phyloP scores from a whole-genome alignment of 1,140 invertebrate species.

The Pseudomyrmex flavicornis region DNA sequence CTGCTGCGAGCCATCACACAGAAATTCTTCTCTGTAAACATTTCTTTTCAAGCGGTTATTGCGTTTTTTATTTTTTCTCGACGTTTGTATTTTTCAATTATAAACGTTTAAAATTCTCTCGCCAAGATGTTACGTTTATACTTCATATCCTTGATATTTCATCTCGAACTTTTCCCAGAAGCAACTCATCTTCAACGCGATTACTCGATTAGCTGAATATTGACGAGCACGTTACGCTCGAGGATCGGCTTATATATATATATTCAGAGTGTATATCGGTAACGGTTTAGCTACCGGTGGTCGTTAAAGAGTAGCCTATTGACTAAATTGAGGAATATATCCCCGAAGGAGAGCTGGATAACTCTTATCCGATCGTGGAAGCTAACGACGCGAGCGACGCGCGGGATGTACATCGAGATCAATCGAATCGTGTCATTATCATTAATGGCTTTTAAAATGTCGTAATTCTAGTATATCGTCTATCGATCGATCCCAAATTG shows the following conservation, averaged over 20 bases:
- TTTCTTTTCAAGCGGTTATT: not conserved
- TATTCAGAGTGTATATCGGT: too few species aligned
- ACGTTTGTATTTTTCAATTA: not conserved
- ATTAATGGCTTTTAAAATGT: constrained; percentile 9
- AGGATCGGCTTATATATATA: not conserved
- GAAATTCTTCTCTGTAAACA: not conserved
- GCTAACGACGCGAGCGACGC: constrained; percentile 41
- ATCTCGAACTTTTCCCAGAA: not conserved
- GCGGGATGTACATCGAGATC: constrained; percentile 30
- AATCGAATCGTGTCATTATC: constrained; percentile 23
- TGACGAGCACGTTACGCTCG: constrained; percentile 1
- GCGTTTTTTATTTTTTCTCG: not conserved
- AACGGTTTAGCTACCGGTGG: constrained; percentile 31
- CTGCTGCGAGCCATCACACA: not conserved
- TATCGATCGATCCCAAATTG: not conserved
- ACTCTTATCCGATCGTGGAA: constrained; percentile 46
- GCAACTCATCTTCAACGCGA: not conserved
- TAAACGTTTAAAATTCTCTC: too few species aligned
- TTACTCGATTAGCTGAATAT: constrained; percentile 13
- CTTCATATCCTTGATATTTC: not conserved
- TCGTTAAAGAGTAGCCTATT: constrained; percentile 49
- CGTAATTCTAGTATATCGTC: constrained; percentile 8
- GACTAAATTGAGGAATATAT: constrained; percentile 52
- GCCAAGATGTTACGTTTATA: too few species aligned
- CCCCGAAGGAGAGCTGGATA: constrained; percentile 9